Base-by-base conservation (phyloP, 1,140 invertebrate species). In the Paramacrobiotus metropolitanus region DNA sequence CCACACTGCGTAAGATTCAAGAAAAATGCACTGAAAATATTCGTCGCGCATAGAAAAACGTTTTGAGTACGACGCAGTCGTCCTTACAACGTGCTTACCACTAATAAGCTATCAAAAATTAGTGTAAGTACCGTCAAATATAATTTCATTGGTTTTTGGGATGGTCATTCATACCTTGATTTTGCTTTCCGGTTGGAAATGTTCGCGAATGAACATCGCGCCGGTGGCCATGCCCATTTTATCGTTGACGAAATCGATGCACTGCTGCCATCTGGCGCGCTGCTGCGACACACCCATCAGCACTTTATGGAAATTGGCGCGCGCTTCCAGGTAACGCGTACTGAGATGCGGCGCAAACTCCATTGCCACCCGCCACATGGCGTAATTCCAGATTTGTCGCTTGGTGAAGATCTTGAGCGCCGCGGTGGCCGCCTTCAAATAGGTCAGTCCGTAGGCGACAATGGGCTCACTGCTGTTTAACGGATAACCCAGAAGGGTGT, bases 201-300 rank as follows among this genome's bases (percentile, higher is more conserved):
- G 85, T 59, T 86, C 83, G 21, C 81, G 75, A 59, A 87, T 85
- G 67, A 86, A 87, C 1, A 87, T 74, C 0, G 83, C 82, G 0
- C 84, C 84, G 1, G 86, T 83, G 1, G 85, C 84, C 79, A 86
- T 85, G 21, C 84, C 84, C 34, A 87, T 71, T 70, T 83, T 84
- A 68, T 86, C 86, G 68, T 86, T 86, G 1, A 84, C 86, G 82
- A 82, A 85, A 65, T 86, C 85, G 0, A 86, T 83, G 69, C 85
- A 87, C 67, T 84, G 82, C 0, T 82, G 82, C 84, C 84, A 48
- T 63, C 40, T 15, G 9, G 48, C 48, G 30, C 83, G 68, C 68
- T 86, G 83, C 65, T 79, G 82, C 59, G 82, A 78, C 29, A 87
- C 82, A 1, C 86, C 87, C 65, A 84, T 74, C 0, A 90, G 71